Conservation (phyloP, 2,888 invertebrate species). For the Tipula lateralis region DNA sequence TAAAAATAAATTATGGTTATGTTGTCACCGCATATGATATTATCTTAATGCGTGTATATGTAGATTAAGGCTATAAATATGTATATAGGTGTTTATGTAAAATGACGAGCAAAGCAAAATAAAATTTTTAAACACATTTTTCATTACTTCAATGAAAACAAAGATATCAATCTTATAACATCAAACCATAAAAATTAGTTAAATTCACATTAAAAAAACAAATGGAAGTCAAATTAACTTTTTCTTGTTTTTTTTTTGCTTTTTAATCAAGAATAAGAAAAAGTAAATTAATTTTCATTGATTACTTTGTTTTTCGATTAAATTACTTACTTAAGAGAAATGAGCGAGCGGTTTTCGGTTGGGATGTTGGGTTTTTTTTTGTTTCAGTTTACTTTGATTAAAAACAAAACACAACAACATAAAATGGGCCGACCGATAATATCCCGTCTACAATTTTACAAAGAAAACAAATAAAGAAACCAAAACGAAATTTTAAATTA, state of each 20-base stretch:
- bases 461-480: not conserved
- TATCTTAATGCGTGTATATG: not conserved
- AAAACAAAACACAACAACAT: not conserved
- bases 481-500: slow-evolving; percentile 19
- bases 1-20: not conserved
- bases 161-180: not conserved
- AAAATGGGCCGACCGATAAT: slow-evolving; percentile 11
- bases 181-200: slow-evolving; percentile 19
- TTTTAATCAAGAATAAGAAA: not conserved
- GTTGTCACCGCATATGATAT: not conserved
- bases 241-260: not conserved
- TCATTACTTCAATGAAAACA: not conserved
- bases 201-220: slow-evolving; percentile 16
- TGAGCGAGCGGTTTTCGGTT: not conserved
- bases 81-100: not conserved
- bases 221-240: slow-evolving; percentile 13
- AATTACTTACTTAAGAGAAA: slow-evolving; percentile 15
- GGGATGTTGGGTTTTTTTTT: not conserved
- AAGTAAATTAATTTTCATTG: slow-evolving; percentile 11
- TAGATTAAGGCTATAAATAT: not conserved
- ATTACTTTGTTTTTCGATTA: slow-evolving; percentile 24
- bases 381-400: not conserved
- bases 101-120: not conserved
- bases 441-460: not conserved
- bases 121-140: not conserved